Percentiles rank a stretch among this genome's conserved stretches.
phyloP scores from a whole-genome alignment of 2,888 invertebrate species.

The Amiota communis region DNA sequence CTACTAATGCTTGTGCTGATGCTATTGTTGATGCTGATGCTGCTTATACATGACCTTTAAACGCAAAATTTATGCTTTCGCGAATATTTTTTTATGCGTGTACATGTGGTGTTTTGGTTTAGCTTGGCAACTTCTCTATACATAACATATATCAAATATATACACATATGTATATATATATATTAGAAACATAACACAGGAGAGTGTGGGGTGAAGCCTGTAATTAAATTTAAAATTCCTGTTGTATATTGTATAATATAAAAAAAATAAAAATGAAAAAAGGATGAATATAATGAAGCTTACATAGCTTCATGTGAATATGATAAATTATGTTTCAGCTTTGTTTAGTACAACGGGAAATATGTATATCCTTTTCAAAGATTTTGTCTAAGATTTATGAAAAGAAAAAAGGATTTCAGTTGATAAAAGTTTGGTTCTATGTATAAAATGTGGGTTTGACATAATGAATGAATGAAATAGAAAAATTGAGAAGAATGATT shows the following conservation, averaged over 20 bases:
- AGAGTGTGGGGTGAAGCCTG: background rate
- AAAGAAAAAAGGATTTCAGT: no score
- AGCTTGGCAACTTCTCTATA: background rate
- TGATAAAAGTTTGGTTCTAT: no score
- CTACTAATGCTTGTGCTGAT: background rate
- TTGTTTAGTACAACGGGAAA: no score
- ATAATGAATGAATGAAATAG: no score
- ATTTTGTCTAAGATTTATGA: background rate
- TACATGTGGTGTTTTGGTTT: background rate
- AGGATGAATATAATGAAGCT: background rate
- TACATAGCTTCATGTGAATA: background rate
- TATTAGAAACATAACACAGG: no score
- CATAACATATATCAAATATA: background rate
- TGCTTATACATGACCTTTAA: background rate
- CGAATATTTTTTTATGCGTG: background rate
- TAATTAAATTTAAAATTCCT: slow-evolving; percentile 10
- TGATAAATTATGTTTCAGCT: background rate
- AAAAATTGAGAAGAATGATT: no score
- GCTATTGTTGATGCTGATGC: background rate
- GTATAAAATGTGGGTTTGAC: no score
- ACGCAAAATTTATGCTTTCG: background rate
- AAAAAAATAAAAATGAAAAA: no score
- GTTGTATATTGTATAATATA: background rate
- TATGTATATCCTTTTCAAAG: no score
- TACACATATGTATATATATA: no score